Conservation (phyloP, 2,888 invertebrate species). For the Brachyopa scutellaris region DNA sequence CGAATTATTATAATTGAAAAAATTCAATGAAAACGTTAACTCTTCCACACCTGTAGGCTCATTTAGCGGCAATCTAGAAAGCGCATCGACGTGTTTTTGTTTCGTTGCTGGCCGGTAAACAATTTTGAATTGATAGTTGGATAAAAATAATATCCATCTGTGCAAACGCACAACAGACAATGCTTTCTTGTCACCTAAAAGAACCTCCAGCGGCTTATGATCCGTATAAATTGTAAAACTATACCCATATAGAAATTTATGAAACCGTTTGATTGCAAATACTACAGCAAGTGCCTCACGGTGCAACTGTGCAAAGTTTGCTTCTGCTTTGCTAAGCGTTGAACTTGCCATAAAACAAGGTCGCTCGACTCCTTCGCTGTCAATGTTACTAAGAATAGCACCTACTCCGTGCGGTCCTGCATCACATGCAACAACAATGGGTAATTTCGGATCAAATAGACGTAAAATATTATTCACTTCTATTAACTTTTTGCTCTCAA, state of each 20-base stretch:
- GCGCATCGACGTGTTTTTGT: slow-evolving; percentile 45
- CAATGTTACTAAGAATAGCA: slow-evolving; percentile 13
- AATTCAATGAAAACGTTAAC: slow-evolving; percentile 13
- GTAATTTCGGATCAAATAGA: slow-evolving; percentile 3
- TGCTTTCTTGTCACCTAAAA: slow-evolving; percentile 56
- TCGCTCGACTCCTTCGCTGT: not conserved
- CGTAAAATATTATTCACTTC: slow-evolving; percentile 3
- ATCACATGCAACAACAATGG: slow-evolving; percentile 7
- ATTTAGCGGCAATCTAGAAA: slow-evolving; percentile 47
- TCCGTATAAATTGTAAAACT: slow-evolving; percentile 50
- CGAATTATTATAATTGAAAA: slow-evolving; percentile 2
- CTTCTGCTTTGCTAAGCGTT: no score
- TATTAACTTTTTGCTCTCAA: slow-evolving; percentile 8
- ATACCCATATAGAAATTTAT: slow-evolving; percentile 2
- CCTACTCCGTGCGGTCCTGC: slow-evolving; percentile 24
- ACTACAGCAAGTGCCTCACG: not conserved
- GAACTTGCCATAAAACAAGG: slow-evolving; percentile 7
- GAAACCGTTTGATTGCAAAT: slow-evolving; percentile 2
- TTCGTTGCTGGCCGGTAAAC: slow-evolving; percentile 16
- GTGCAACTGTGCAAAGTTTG: no score
- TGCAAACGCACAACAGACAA: slow-evolving; percentile 44
- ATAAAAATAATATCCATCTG: slow-evolving; percentile 56
- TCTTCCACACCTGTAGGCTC: slow-evolving; percentile 24
- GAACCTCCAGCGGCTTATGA: slow-evolving; percentile 47
- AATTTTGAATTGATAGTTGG: slow-evolving; percentile 52